Base-by-base conservation (phyloP, 2,888 invertebrate genomes). In the Leptopilina syphax region DNA sequence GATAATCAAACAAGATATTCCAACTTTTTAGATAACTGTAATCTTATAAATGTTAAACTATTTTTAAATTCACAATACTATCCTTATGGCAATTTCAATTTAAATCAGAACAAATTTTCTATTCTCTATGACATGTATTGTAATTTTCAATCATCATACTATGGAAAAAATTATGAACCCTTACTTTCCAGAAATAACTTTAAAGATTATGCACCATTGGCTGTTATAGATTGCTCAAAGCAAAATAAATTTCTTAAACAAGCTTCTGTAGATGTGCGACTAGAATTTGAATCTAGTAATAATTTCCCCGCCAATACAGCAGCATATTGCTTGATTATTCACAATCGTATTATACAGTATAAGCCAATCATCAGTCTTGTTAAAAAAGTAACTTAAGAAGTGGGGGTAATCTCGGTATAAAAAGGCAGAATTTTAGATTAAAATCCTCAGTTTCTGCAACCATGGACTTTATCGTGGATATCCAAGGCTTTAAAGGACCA, bases 381-480 rank as follows among this genome's bases (percentile, higher is more conserved):
- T 57, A 57, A 57, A 5, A 57, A 57, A 57, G 57, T 57, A n/a
- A 57, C 57, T 9, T 47, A 47, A 34, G 34, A 2, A 34, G 47
- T 5, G 6, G 47, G 47, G 47, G 47, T 47, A 47, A 47, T 57
- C 12, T 12, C 4, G 57, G 34, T 57, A 57, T 57, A 57, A 57
- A n/a, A 57, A n/a, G 12, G 5, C 1, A 12, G 57, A 12, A n/a
- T 57, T 18, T n/a, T 12, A 57, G 57, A 12, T 1, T 0, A 5
- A 57, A 57, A 57, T 57, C 5, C 13, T 57, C 57, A 57, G 57
- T 57, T n/a, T 13, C 57, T 12, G 9, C 18, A 41, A 80, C 13
- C 24, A 79, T 80, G 80, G 76, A 79, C 27, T 76, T 77, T 68
- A 77, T 80, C n/a, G 60, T 80, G 3, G 81, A 83, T 34, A 57